A percentile compares a stretch with the other conserved stretches of the same genome.
Conservation (phyloP, 2,888 invertebrate genomes). For the Spodoptera littoralis region DNA sequence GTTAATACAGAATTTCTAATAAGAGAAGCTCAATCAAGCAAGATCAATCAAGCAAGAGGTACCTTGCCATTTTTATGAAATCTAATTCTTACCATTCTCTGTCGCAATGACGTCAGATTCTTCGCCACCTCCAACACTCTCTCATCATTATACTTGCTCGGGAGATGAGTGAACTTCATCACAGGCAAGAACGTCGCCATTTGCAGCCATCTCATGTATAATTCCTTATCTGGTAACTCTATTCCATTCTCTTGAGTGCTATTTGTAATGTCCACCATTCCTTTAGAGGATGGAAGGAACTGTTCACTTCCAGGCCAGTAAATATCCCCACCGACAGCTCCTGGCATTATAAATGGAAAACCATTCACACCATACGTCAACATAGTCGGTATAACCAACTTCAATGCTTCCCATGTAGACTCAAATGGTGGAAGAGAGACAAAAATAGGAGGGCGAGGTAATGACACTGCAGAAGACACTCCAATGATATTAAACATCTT, state of each 20-base stretch:
- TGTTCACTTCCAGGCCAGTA: constrained; percentile 90
- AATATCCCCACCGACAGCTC: constrained; percentile 97
- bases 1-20: constrained; percentile 1
- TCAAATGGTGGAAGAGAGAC: constrained; percentile 95
- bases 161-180: constrained; percentile 96
- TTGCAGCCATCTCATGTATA: constrained; percentile 97
- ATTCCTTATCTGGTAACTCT: constrained; percentile 92
- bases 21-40: too few species aligned
- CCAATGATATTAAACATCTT: constrained; percentile 92
- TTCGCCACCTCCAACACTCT: constrained; percentile 93
- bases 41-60: too few species aligned
- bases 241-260: constrained; percentile 80
- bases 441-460: constrained; percentile 95
- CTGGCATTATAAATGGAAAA: constrained; percentile 97
- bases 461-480: constrained; percentile 94
- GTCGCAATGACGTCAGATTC: constrained; percentile 92
- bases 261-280: constrained; percentile 72
- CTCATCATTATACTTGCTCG: constrained; percentile 95
- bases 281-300: constrained; percentile 86
- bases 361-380: constrained; percentile 96
- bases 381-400: constrained; percentile 95
- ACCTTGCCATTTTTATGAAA: too few species aligned
- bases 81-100: constrained; percentile 89
- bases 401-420: constrained; percentile 96
- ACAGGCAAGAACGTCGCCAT: constrained; percentile 97